Percentiles rank a stretch among this genome's conserved stretches.
These are phyloP conservation scores for Drosophila melanosoma DNA, from an alignment of 2,888 invertebrate genomes.

Conservation along the genomic window DNA sequence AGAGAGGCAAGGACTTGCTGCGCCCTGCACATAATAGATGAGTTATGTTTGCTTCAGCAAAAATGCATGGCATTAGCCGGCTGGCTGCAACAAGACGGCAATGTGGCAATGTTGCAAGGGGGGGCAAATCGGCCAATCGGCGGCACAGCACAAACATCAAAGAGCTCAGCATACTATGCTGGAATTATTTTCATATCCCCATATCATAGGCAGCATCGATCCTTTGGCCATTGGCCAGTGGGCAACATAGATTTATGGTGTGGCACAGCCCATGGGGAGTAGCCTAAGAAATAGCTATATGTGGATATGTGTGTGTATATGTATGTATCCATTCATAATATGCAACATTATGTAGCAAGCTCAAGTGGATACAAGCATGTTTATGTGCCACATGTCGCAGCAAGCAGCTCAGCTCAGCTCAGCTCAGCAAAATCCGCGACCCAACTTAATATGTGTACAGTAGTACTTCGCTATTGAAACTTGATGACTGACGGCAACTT, in stretches of 20 bases:
- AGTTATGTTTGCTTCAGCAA: conserved; percentile 76
- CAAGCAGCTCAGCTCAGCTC: conserved; percentile 17
- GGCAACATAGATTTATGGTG: neutral
- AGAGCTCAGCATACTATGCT: conserved; percentile 36
- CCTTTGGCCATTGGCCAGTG: conserved; percentile 11
- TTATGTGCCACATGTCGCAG: conserved; percentile 9
- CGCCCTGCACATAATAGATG: conserved; percentile 61
- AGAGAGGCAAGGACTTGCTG: conserved; percentile 19
- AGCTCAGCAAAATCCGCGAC: conserved; percentile 23
- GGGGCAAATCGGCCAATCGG: conserved; percentile 5
- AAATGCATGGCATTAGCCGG: conserved; percentile 65
- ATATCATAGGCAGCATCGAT: conserved; percentile 28
- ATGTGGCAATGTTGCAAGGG: conserved; percentile 10
- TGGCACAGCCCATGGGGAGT: neutral
- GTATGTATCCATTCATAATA: neutral
- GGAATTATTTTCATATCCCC: conserved; percentile 51
- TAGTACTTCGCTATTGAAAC: conserved; percentile 49
- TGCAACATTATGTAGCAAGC: neutral
- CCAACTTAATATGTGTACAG: conserved; percentile 19
- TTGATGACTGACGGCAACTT: conserved; percentile 57
- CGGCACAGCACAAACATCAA: conserved; percentile 48
- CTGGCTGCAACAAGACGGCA: conserved; percentile 9
- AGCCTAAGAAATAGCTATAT: neutral
- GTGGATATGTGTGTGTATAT: neutral
- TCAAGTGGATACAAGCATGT: neutral